phyloP scores from a whole-genome alignment of 2,888 invertebrate species.

The Ischnus inquisitorius region DNA sequence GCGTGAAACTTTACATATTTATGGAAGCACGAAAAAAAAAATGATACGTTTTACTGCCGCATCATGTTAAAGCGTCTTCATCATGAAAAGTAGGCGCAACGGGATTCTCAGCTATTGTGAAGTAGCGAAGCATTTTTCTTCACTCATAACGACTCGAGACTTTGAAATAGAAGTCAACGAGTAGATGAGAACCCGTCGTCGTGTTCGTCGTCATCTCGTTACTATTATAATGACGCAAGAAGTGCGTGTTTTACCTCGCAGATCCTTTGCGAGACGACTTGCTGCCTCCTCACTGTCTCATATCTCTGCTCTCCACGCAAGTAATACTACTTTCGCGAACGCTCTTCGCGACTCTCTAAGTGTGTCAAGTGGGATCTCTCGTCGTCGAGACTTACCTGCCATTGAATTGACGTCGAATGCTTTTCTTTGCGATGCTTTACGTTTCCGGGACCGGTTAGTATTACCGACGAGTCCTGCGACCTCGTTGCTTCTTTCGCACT shows the following conservation, averaged over 20 bases:
- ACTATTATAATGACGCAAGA: slow-evolving; percentile 59
- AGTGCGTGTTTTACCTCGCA: slow-evolving; percentile 47
- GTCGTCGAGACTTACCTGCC: slow-evolving; percentile 83
- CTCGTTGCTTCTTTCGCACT: slow-evolving; percentile 82
- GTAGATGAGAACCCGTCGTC: slow-evolving; percentile 41
- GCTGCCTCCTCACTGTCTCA: slow-evolving; percentile 21
- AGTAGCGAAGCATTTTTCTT: slow-evolving; percentile 30
- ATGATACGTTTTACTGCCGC: neutral
- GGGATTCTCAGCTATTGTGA: slow-evolving; percentile 5
- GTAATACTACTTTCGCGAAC: slow-evolving; percentile 6
- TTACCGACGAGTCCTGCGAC: slow-evolving; percentile 83
- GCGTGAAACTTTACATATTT: neutral
- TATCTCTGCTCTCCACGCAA: slow-evolving; percentile 16
- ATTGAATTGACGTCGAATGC: slow-evolving; percentile 85
- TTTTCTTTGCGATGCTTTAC: slow-evolving; percentile 85
- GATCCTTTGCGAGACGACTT: slow-evolving; percentile 50
- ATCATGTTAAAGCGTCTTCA: neutral
- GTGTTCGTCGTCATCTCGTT: slow-evolving; percentile 50
- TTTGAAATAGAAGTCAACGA: slow-evolving; percentile 50
- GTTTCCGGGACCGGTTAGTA: slow-evolving; percentile 87
- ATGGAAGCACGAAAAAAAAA: neutral
- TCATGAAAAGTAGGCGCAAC: slow-evolving; percentile 6
- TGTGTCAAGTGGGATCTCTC: slow-evolving; percentile 56
- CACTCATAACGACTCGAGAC: slow-evolving; percentile 42
- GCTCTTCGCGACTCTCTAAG: slow-evolving; percentile 25